phyloP scores from a whole-genome alignment of 2,113 vertebrate genomes.

The Callopanchax toddi region DNA sequence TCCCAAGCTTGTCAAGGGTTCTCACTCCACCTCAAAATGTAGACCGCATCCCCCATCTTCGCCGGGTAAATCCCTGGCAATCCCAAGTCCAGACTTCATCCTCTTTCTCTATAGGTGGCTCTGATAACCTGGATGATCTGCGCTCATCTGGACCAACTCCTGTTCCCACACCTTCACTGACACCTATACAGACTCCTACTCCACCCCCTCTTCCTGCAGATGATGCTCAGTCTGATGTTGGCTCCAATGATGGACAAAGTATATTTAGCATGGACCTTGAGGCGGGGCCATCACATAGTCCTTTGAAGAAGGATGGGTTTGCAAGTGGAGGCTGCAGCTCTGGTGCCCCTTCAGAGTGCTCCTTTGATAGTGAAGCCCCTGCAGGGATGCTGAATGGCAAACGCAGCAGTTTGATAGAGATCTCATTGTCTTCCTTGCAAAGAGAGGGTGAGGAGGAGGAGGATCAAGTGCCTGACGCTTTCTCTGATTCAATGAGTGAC shows the following conservation, averaged over 20 bases:
- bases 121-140: conserved; percentile 55
- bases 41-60: conserved; percentile 87
- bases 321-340: conserved; percentile 69
- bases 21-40: conserved; percentile 85
- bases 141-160: conserved; percentile 50
- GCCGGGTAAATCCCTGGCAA: conserved; percentile 85
- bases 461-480: conserved; percentile 64
- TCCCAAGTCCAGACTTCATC: conserved; percentile 87
- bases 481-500: conserved; percentile 83
- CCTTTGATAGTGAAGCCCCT: conserved; percentile 82
- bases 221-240: conserved; percentile 67
- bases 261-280: conserved; percentile 79
- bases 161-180: conserved; percentile 25
- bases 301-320: conserved; percentile 56
- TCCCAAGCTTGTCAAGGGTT: conserved; percentile 81
- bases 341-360: conserved; percentile 82
- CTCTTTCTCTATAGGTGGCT: conserved; percentile 83
- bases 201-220: conserved; percentile 38
- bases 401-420: conserved; percentile 86
- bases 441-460: conserved; percentile 74
- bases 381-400: conserved; percentile 72
- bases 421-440: conserved; percentile 81
- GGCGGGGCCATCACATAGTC: conserved; percentile 43
- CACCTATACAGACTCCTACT: conserved; percentile 22
- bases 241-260: conserved; percentile 73